Evolutionary conservation across 1,140 invertebrate genomes (phyloP).

Genomic region (Helicoverpa armigera): DNA sequence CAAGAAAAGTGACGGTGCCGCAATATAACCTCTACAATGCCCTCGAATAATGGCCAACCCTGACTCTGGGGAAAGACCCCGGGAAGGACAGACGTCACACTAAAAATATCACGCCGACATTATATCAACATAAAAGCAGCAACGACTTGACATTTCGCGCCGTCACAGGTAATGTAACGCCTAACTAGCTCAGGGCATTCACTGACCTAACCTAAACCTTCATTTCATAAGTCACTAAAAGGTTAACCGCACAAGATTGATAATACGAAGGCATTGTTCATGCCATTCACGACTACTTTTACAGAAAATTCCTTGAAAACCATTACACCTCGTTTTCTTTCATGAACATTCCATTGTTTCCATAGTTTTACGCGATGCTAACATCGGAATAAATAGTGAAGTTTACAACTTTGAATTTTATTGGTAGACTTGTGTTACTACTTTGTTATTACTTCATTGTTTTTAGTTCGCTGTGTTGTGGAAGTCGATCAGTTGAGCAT

Average conservation of each 20-base stretch:
- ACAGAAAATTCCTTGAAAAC: slow-evolving; percentile 21
- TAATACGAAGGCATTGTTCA: slow-evolving; percentile 3
- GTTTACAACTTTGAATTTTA: slow-evolving; percentile 26
- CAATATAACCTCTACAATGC: slow-evolving; percentile 23
- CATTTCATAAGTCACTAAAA: slow-evolving; percentile 1
- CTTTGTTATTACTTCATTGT: slow-evolving; percentile 9
- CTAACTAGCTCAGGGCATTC: slow-evolving; percentile 22
- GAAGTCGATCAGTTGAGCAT: slow-evolving; percentile 16
- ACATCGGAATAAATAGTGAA: slow-evolving; percentile 26
- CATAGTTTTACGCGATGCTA: slow-evolving; percentile 10
- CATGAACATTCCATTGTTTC: slow-evolving; percentile 12
- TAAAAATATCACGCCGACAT: slow-evolving; percentile 52
- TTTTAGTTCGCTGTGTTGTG: slow-evolving; percentile 3
- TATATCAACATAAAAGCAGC: slow-evolving; percentile 27
- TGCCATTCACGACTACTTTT: slow-evolving; percentile 17
- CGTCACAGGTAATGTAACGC: slow-evolving; percentile 39
- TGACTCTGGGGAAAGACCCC: slow-evolving; percentile 6
- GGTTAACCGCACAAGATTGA: slow-evolving; percentile 29
- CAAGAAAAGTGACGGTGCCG: background rate
- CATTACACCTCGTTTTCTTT: slow-evolving; percentile 16
- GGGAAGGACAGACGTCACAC: slow-evolving; percentile 4
- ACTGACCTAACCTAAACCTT: slow-evolving; percentile 36
- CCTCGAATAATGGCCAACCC: slow-evolving; percentile 1
- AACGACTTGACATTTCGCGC: slow-evolving; percentile 47
- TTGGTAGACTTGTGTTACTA: slow-evolving; percentile 2